phyloP scores from a whole-genome alignment of 2,888 invertebrate species.

The Cerceris ruficornis region DNA sequence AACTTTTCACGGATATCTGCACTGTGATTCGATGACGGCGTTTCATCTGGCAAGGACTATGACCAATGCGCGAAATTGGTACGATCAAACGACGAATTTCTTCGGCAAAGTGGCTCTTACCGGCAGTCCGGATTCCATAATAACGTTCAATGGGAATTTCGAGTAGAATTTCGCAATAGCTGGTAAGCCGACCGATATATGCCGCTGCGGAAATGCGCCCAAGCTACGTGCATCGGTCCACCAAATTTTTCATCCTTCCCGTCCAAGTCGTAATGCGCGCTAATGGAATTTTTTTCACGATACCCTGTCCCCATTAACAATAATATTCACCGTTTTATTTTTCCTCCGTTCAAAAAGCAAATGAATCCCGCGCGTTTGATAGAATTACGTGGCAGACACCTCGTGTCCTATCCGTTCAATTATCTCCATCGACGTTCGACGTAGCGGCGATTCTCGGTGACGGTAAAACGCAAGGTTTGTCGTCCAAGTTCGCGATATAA shows the following conservation, averaged over 20 bases:
- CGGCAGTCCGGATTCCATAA: slow-evolving; percentile 44
- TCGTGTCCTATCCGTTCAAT: not conserved
- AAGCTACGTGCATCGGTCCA: slow-evolving; percentile 33
- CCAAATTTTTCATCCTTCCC: slow-evolving; percentile 52
- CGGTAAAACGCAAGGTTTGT: not conserved
- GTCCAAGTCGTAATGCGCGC: not conserved
- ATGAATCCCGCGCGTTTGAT: too few species aligned
- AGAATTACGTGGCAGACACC: too few species aligned
- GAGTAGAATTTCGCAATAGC: slow-evolving; percentile 59
- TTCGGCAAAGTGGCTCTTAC: slow-evolving; percentile 36
- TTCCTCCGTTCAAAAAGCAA: too few species aligned
- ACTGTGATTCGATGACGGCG: too few species aligned
- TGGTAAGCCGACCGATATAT: slow-evolving; percentile 48
- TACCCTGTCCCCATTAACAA: too few species aligned
- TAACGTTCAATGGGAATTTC: slow-evolving; percentile 52
- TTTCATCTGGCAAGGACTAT: too few species aligned
- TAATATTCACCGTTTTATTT: too few species aligned
- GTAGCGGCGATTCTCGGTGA: not conserved
- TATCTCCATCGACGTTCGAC: not conserved
- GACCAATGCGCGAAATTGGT: not conserved
- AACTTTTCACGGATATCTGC: too few species aligned
- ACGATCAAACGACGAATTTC: slow-evolving; percentile 18
- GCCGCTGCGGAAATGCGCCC: slow-evolving; percentile 32
- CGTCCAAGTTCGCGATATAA: slow-evolving; percentile 8
- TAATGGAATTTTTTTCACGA: too few species aligned